Conservation (phyloP, 1,140 invertebrate species). For the Mya arenaria region DNA sequence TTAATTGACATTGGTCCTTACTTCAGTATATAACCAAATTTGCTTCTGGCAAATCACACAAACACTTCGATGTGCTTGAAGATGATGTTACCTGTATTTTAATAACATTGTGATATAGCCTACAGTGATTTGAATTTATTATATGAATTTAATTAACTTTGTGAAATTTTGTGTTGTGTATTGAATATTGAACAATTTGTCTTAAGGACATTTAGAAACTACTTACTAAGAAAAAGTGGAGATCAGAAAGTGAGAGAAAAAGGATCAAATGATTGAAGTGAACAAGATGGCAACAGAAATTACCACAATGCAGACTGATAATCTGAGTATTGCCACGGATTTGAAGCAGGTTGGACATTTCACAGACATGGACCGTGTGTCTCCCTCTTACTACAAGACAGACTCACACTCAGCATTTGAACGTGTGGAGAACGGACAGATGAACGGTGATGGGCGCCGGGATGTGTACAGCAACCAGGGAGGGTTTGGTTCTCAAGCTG, state of each 20-base stretch:
- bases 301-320: background rate
- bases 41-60: slow-evolving; percentile 38
- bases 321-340: slow-evolving; percentile 3
- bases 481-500: slow-evolving; percentile 7
- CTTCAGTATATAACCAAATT: slow-evolving; percentile 47
- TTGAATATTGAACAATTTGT: slow-evolving; percentile 13
- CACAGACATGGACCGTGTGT: slow-evolving; percentile 31
- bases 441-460: slow-evolving; percentile 20
- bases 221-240: no score
- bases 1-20: background rate
- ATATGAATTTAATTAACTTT: background rate
- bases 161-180: slow-evolving; percentile 12
- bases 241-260: no score
- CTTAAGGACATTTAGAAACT: background rate
- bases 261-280: background rate
- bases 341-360: slow-evolving; percentile 39
- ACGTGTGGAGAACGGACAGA: slow-evolving; percentile 44
- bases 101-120: slow-evolving; percentile 25
- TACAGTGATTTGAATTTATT: slow-evolving; percentile 38
- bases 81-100: no score
- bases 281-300: slow-evolving; percentile 46
- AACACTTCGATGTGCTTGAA: background rate
- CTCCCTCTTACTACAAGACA: slow-evolving; percentile 41
- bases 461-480: slow-evolving; percentile 27
- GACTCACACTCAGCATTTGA: slow-evolving; percentile 45